phyloP scores from a whole-genome alignment of 2,797 vertebrate genomes.

The Eptatretus atami region DNA sequence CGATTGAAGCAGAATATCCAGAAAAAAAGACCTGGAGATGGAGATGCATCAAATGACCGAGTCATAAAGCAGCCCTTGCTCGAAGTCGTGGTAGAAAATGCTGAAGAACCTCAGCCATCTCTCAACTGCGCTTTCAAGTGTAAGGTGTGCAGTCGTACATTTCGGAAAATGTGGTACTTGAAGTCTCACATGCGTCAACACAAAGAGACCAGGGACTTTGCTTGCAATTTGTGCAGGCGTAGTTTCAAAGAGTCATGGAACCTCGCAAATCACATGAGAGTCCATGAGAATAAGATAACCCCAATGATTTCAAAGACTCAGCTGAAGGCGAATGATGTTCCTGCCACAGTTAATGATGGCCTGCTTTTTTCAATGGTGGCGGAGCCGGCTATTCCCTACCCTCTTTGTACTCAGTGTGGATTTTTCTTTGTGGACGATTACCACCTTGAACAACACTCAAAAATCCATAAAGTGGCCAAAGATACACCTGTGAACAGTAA shows the following conservation, averaged over 20 bases:
- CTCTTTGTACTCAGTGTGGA: not conserved
- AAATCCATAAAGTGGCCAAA: no score
- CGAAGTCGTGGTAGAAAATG: no score
- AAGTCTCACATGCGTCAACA: constrained; percentile 1
- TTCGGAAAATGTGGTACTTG: not conserved
- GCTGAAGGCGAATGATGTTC: not conserved
- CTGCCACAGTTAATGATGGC: constrained; percentile 2
- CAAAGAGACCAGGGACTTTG: not conserved
- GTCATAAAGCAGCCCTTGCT: no score
- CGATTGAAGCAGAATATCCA: no score
- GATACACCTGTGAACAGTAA: no score
- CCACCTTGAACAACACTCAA: no score
- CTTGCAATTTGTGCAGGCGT: not conserved
- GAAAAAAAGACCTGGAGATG: no score
- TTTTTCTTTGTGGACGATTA: not conserved
- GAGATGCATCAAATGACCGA: no score
- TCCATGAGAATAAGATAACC: not conserved
- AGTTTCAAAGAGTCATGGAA: constrained; percentile 2
- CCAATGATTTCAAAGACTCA: not conserved
- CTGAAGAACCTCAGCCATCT: no score
- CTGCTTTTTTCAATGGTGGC: not conserved
- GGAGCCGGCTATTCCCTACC: not conserved
- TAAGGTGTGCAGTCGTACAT: not conserved
- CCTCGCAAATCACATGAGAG: not conserved
- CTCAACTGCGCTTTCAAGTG: not conserved